Evolutionary conservation across 64 coral and sea anemone genomes (phyloP), one percentile per base, ranked within the genome.

Genomic region (Dendrophyllia cribrosa): DNA sequence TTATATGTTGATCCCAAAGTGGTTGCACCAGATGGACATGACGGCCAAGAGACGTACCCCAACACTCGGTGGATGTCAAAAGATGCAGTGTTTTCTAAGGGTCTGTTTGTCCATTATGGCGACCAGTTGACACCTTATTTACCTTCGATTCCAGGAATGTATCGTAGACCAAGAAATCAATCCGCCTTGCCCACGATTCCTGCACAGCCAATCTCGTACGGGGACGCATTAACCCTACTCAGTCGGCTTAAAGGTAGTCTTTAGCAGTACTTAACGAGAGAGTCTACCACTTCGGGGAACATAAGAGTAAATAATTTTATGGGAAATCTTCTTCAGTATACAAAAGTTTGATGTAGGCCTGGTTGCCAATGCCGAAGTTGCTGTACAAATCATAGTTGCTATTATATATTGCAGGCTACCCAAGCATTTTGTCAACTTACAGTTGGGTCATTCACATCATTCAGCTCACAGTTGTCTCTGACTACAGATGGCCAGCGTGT

Each of bases 201-300:
- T 56, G 64, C 87, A 4, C 93, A 95, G 44, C 93, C 93, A n/a
- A 95, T 95, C 47, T 90, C 87, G 4, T 95, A 85, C 12, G 48
- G 43, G 13, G 78, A 95, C 17, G 93, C 93, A 0, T 15, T 76
- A 23, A 26, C 69, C 6, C 61, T 95, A 3, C 34, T 95, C 3
- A 89, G 79, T 44, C 74, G 59, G 4, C 59, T 95, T 23, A 75
- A 59, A 43, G 93, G 93, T 58, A 9, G 7, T 0, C 21, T 12
- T 4, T 24, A 50, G 23, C 34, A 5, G 6, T 16, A n/a, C n/a
- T n/a, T n/a, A n/a, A n/a, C 14, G 0, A 43, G n/a, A 50, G 73
- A 5, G 4, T 47, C 15, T 43, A 50, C 7, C 21, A 58, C 7
- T 9, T 0, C 1, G 7, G 55, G 43, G 12, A 6, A 34, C 3